Conservation (phyloP, 2,888 invertebrate species). For the Troides helena region DNA sequence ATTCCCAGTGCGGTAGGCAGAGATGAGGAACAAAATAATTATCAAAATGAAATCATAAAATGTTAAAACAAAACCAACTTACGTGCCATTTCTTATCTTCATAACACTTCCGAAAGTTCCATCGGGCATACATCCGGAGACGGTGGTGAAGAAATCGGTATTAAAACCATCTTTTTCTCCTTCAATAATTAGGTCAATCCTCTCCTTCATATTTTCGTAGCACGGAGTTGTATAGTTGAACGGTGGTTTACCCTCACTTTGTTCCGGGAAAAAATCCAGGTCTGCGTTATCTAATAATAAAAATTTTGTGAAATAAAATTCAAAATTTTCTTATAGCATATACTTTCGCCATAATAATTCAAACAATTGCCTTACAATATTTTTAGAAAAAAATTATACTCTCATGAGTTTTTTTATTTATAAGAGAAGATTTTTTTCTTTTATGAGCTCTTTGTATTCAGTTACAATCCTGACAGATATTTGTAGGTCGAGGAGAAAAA, state of each 20-base stretch:
- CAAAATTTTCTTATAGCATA: neutral
- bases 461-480: neutral
- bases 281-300: constrained; percentile 51
- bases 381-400: neutral
- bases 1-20: too few species aligned
- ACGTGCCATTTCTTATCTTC: constrained; percentile 52
- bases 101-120: constrained; percentile 56
- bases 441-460: too few species aligned
- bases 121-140: constrained; percentile 60
- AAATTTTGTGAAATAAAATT: neutral
- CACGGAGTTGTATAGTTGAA: constrained; percentile 66
- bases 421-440: too few species aligned
- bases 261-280: constrained; percentile 54
- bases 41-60: neutral
- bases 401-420: too few species aligned
- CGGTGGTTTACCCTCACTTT: constrained; percentile 47
- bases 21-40: neutral
- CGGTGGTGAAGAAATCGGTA: constrained; percentile 51
- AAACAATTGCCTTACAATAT: neutral
- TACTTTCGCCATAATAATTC: neutral
- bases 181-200: constrained; percentile 43
- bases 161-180: constrained; percentile 58
- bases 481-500: neutral
- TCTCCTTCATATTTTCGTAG: constrained; percentile 44
- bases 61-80: constrained; percentile 37